Conservation (phyloP, 2,113 vertebrate species). For the Triplophysa siluroides region DNA sequence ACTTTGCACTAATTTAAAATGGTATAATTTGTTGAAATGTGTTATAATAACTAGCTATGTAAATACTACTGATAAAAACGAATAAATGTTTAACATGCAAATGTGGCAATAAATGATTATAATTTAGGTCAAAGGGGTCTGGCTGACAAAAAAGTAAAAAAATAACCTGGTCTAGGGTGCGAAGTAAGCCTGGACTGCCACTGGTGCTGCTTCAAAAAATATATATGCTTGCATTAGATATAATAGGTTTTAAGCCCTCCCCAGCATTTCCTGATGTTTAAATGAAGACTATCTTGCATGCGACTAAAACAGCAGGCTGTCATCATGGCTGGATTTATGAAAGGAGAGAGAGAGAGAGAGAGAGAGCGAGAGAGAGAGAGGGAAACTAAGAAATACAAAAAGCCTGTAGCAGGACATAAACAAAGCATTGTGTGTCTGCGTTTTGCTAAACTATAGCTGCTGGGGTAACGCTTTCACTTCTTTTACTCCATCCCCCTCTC, state of each 20-base stretch:
- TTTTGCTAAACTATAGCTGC: constrained; percentile 79
- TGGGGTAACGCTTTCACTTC: constrained; percentile 71
- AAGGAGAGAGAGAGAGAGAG: constrained; percentile 1
- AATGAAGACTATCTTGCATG: constrained; percentile 68
- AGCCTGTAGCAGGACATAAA: constrained; percentile 68
- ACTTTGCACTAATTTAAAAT: no score
- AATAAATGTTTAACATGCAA: no score
- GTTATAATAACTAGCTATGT: no score
- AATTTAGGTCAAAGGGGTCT: no score
- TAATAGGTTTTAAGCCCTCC: constrained; percentile 7
- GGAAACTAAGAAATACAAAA: constrained; percentile 10
- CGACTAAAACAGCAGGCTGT: constrained; percentile 79
- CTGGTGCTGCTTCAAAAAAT: no score
- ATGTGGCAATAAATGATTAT: no score
- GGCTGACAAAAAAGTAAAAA: no score
- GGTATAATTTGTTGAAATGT: no score
- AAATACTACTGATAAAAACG: no score
- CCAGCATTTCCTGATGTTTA: constrained; percentile 65
- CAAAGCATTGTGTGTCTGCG: constrained; percentile 79
- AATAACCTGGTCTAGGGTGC: no score
- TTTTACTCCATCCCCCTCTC: constrained; percentile 36
- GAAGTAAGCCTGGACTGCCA: no score
- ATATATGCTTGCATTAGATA: not conserved
- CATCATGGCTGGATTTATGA: constrained; percentile 64
- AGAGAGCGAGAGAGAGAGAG: not conserved